Base-by-base conservation (phyloP, 1,140 invertebrate genomes). In the Ceratosolen fusciceps region DNA sequence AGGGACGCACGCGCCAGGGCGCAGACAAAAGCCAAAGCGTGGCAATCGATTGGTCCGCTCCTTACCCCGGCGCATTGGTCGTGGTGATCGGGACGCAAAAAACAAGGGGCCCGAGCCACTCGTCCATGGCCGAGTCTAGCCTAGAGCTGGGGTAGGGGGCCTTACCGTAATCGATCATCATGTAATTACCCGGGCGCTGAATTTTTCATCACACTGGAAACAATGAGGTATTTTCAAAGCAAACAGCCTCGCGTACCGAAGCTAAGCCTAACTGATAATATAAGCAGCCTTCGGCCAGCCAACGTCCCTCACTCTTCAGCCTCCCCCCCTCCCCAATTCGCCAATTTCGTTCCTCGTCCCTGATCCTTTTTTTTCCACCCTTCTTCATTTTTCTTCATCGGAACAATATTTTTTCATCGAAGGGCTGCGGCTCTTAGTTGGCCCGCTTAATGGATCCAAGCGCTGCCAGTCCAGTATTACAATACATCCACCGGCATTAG, bases 191-290 rank as follows among this genome's bases (percentile, higher is more conserved):
- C 85, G 82, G 83, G 83, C 86, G 87, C 81, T 89, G 87, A 88
- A 89, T 89, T 89, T 87, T 89, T 88, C 87, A 89, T 87, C 84
- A 78, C 82, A 78, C 80, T 85, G 68, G 86, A 88, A 89, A 88
- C 88, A 88, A 89, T 87, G 86, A 85, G 81, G 86, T 88, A 89
- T 88, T 89, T 88, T 88, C 87, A 87, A 83, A 88, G 83, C 85
- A 88, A 88, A 89, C 88, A 88, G 37, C 54, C 16, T 70, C 9
- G n/a, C 37, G 7, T 0, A 47, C 1, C n/a, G 67, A 29, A 39
- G 7, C 10, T 37, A 14, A 47, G 24, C 39, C 16, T 49, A 37
- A 7, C 7, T 43, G 29, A 9, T 10, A 14, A 43, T 34, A 31
- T 34, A 19, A 19, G 34, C n/a, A 70, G 1, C 9, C 26, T 26